phyloP scores from a whole-genome alignment of 2,888 invertebrate species.

The Orchesella flavescens region DNA sequence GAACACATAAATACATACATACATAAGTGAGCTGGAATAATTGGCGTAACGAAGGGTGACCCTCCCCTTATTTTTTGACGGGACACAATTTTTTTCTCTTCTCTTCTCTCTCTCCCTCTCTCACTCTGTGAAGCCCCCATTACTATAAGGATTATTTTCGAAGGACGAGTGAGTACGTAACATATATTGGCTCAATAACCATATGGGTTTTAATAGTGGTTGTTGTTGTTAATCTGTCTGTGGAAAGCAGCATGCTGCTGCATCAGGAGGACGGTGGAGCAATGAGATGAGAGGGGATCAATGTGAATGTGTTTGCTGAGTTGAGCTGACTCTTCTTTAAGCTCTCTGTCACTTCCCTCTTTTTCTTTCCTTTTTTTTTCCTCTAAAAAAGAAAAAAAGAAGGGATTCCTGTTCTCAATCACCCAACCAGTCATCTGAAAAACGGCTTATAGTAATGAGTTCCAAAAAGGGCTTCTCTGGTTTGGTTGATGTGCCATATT shows the following conservation, averaged over 20 bases:
- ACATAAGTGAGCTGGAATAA: conserved; percentile 66
- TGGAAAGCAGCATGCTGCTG: conserved; percentile 56
- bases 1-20: conserved; percentile 37
- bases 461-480: conserved; percentile 37
- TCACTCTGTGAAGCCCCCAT: background rate
- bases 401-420: conserved; percentile 42
- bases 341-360: conserved; percentile 47
- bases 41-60: conserved; percentile 69
- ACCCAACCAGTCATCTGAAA: conserved; percentile 51
- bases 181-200: conserved; percentile 53
- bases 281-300: conserved; percentile 51
- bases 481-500: background rate
- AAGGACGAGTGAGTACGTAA: background rate
- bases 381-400: conserved; percentile 7
- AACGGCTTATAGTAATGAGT: conserved; percentile 60
- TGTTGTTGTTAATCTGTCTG: conserved; percentile 64
- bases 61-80: conserved; percentile 62
- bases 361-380: conserved; percentile 14
- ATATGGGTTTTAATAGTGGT: conserved; percentile 64
- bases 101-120: conserved; percentile 7
- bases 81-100: conserved; percentile 45
- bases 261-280: conserved; percentile 31
- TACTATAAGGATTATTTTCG: background rate
- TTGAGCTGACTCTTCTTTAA: conserved; percentile 59
- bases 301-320: conserved; percentile 58